phyloP scores from a whole-genome alignment of 2,113 vertebrate species.

The Macquaria australasica region DNA sequence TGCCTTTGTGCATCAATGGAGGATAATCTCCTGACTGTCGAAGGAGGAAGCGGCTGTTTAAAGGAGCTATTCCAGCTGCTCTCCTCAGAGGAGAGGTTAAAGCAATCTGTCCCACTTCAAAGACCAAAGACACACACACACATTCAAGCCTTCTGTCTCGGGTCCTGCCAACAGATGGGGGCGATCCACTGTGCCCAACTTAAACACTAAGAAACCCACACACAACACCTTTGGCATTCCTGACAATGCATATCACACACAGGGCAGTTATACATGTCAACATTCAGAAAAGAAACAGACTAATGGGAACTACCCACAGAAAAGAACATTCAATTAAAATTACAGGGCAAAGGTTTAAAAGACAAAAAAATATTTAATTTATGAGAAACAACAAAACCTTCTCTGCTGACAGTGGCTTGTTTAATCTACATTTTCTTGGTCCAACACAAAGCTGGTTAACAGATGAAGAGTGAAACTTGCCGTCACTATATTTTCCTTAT shows the following conservation, averaged over 20 bases:
- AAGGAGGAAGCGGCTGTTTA: slow-evolving; percentile 79
- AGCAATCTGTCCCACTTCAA: slow-evolving; percentile 85
- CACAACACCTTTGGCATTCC: background rate
- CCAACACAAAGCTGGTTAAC: background rate
- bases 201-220: slow-evolving; percentile 46
- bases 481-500: background rate
- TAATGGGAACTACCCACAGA: background rate
- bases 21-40: slow-evolving; percentile 83
- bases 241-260: slow-evolving; percentile 21
- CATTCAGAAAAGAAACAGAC: slow-evolving; percentile 5
- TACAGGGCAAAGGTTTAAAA: background rate
- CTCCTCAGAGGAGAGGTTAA: slow-evolving; percentile 78
- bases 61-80: slow-evolving; percentile 83
- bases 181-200: slow-evolving; percentile 45
- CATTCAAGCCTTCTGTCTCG: slow-evolving; percentile 61
- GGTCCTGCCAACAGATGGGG: slow-evolving; percentile 73
- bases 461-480: background rate
- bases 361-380: background rate
- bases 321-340: background rate
- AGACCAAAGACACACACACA: slow-evolving; percentile 58
- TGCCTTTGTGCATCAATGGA: slow-evolving; percentile 79
- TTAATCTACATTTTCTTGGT: background rate
- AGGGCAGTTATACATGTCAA: slow-evolving; percentile 7
- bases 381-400: background rate
- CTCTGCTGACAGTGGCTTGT: background rate